A percentile compares a stretch with the other conserved stretches of the same genome.
Conservation (phyloP, 2,888 invertebrate species). For the Cryptus viduatorius region DNA sequence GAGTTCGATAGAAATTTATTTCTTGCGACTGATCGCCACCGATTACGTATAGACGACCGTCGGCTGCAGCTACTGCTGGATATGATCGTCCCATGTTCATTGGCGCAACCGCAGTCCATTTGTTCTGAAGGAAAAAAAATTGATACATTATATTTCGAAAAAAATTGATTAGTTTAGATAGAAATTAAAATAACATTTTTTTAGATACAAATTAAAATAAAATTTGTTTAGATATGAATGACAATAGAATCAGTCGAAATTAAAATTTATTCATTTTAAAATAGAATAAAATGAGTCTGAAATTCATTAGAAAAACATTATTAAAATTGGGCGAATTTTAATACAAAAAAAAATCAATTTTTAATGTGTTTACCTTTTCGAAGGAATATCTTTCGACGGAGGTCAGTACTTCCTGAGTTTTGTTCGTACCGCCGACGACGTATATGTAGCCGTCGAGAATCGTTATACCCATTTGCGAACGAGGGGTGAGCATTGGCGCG, state of each 20-base stretch:
- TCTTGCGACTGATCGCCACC: conserved; percentile 94
- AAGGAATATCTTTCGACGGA: conserved; percentile 94
- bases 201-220: not conserved
- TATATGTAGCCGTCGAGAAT: conserved; percentile 93
- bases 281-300: not conserved
- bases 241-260: not conserved
- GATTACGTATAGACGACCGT: conserved; percentile 93
- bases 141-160: not conserved
- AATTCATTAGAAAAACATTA: no score
- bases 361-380: conserved; percentile 87
- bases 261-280: not conserved
- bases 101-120: conserved; percentile 92
- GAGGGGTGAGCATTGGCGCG: conserved; percentile 91
- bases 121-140: conserved; percentile 86
- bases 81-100: conserved; percentile 92
- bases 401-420: conserved; percentile 91
- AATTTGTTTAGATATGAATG: no score
- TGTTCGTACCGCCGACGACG: conserved; percentile 95
- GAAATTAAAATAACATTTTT: no score
- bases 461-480: conserved; percentile 96
- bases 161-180: no score
- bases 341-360: not conserved
- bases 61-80: conserved; percentile 94
- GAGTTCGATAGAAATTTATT: conserved; percentile 93
- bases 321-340: no score